Base-by-base conservation (phyloP, 2,113 vertebrate species). In the Emydura subglobosa region DNA sequence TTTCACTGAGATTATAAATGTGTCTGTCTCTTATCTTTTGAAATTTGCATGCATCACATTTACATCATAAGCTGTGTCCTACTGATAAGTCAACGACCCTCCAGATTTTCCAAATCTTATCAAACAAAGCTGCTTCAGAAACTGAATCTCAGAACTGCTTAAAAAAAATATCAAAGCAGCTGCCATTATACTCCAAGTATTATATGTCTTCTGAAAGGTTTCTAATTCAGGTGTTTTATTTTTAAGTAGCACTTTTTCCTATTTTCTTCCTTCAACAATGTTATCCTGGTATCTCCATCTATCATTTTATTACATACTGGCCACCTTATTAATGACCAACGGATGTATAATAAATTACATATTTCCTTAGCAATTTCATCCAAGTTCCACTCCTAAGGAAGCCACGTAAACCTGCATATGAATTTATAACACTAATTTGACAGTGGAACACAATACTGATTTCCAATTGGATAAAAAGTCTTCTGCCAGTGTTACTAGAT, bases 31-130 rank as follows among this genome's bases (percentile, higher is more conserved):
- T 97, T 98, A 97, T 97, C 96, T 96, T 74, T 87, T n/a, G 22
- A 96, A 97, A 97, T 98, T 97, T 97, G 92, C 90, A 97, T 98
- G 87, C 82, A 95, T 95, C 87, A 81, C 39, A 96, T 97, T 98
- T 97, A 89, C 87, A 92, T 96, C 96, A 97, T 97, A 98, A 98
- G 31, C 83, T 97, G 91, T 93, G 55, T 94, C 97, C 86, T 89
- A 55, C 91, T 96, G 97, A 95, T 97, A 98, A 98, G 87, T 96
- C 82, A 97, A 96, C 83, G 98, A 29, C 81, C 55, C 91, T 97
- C 74, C 81, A 96, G 91, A 95, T 96, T 97, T 97, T 93, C 80
- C 76, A 95, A 95, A 97, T 96, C 88, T 98, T 98, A 97, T 97
- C 90, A 94, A 93, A 54, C 86, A 92, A 95, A 90, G 8, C 16